A percentile compares a stretch with the other conserved stretches of the same genome.
Conservation (phyloP, 2,113 vertebrate genomes). For the Rhinoderma darwinii region DNA sequence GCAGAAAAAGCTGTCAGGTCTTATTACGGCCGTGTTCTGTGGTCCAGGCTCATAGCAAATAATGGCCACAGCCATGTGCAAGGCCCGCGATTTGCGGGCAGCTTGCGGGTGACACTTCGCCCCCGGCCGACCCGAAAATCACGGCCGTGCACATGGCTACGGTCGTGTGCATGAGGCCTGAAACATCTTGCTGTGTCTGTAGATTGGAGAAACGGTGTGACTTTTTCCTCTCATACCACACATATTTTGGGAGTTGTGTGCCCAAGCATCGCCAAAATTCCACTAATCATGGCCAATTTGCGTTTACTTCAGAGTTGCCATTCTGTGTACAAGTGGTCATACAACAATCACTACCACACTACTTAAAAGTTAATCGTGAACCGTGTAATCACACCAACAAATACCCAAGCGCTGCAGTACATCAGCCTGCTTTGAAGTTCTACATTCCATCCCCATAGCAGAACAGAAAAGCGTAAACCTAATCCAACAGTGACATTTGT, state of each 20-base stretch:
- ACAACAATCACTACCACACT: constrained; percentile 64
- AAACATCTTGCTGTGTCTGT: not conserved
- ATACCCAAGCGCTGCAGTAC: constrained; percentile 53
- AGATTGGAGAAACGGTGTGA: not conserved
- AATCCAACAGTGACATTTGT: constrained; percentile 56
- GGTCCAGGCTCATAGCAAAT: no score
- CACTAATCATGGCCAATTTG: not conserved
- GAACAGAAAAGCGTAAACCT: constrained; percentile 60
- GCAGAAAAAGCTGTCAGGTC: no score
- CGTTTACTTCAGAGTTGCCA: not conserved
- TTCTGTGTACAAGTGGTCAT: constrained; percentile 65
- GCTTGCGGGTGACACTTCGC: no score
- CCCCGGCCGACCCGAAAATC: no score
- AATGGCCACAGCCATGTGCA: no score
- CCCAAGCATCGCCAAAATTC: not conserved
- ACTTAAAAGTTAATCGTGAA: constrained; percentile 58
- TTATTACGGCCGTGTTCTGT: no score
- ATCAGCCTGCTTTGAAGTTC: constrained; percentile 62
- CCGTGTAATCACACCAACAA: constrained; percentile 61
- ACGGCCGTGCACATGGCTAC: no score
- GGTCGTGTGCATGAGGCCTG: no score
- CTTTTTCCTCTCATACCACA: not conserved
- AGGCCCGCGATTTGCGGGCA: no score
- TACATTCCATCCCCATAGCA: constrained; percentile 58
- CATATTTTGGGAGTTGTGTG: not conserved